Evolutionary conservation across 2,797 vertebrate genomes (phyloP), one percentile per base, ranked within the genome.

Genomic region (Trachops cirrhosus): DNA sequence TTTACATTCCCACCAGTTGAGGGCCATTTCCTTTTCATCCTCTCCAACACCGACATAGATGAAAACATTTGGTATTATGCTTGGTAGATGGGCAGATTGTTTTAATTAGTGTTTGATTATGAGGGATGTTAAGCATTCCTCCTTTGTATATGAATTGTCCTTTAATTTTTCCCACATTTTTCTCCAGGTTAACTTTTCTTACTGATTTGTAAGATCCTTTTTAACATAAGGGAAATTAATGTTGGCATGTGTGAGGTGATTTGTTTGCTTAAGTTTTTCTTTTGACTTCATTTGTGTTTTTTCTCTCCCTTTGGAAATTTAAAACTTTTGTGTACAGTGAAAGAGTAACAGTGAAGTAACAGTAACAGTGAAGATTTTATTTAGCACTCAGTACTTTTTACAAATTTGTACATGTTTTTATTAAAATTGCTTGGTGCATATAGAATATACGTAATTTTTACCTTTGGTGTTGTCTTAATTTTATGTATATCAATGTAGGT

Each of bases 381-480:
- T 82, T 96, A 85, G 6, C 32, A 64, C 37, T 86, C 7, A 80
- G 7, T 93, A 39, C 3, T 44, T 54, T 62, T 86, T 83, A 78
- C 26, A 79, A 92, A 78, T 89, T 59, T 96, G 21, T 70, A 24
- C n/a, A 21, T 87, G 7, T 48, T 96, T 96, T 95, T 91, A 78
- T 88, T 96, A 82, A 83, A 82, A 83, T 57, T 37, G 64, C 32
- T 86, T 84, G 39, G n/a, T 90, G 37, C 37, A 84, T 80, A 41
- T 54, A 29, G 67, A 86, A 85, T 79, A 48, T 46, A 37, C 21
- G 34, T 1, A 87, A 50, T 67, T 97, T 93, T 97, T 91, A 79
- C 26, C 1, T 94, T 93, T 78, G 34, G 29, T 95, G 21, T 68
- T 93, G 39, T 79, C 39, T 86, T 96, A 92, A 68, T 85, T 84